These are phyloP conservation scores for Rhyacophila evoluta DNA, from an alignment of 2,888 invertebrate genomes.

Conservation along the genomic window DNA sequence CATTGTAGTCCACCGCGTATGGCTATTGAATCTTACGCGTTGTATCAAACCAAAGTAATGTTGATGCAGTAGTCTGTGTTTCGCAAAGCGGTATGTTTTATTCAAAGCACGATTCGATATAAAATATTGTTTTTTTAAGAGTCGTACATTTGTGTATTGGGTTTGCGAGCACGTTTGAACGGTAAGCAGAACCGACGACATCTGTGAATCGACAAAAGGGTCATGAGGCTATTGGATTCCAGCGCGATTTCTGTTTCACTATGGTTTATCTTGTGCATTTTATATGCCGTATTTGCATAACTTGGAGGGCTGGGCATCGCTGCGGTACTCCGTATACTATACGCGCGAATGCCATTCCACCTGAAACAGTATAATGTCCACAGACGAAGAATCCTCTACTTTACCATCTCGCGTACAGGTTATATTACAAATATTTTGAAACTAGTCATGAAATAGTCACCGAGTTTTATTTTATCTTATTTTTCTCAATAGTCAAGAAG, in stretches of 20 bases:
- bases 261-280: conserved; percentile 8
- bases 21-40: neutral
- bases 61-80: neutral
- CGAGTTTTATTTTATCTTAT: too few relatives aligned
- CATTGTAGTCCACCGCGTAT: neutral
- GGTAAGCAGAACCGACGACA: neutral
- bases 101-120: conserved; percentile 16
- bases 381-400: too few relatives aligned
- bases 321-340: neutral
- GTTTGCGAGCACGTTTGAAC: conserved; percentile 16
- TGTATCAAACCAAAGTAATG: neutral
- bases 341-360: neutral
- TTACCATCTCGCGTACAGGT: too few relatives aligned
- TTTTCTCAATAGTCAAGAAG: too few relatives aligned
- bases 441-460: too few relatives aligned
- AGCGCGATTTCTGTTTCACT: conserved; percentile 22
- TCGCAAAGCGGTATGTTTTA: neutral
- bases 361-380: too few relatives aligned
- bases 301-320: neutral
- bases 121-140: conserved; percentile 14
- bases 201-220: conserved; percentile 15
- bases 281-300: conserved; percentile 18
- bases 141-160: conserved; percentile 14
- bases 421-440: too few relatives aligned
- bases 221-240: conserved; percentile 17